These are phyloP conservation scores for Caradrina clavipalpis DNA, from an alignment of 2,888 invertebrate genomes.

Conservation along the genomic window DNA sequence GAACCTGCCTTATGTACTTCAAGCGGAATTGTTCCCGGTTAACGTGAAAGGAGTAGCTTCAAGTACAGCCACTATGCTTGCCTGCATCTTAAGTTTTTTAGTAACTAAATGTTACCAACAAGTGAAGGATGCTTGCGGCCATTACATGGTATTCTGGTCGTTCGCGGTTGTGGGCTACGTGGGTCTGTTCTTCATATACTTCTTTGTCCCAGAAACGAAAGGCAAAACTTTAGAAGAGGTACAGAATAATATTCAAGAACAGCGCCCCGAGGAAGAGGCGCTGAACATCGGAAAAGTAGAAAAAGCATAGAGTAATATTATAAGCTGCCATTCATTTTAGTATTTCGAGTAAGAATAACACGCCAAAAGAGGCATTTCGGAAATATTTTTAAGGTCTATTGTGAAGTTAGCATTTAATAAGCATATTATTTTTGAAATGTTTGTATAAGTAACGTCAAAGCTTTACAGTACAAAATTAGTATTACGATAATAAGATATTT, in stretches of 20 bases:
- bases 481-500: conserved; percentile 1
- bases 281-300: conserved; percentile 57
- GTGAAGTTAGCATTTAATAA: conserved; percentile 16
- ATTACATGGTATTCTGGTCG: conserved; percentile 91
- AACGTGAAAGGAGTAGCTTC: conserved; percentile 92
- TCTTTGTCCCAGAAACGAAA: conserved; percentile 92
- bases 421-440: conserved; percentile 25
- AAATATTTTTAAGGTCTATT: conserved; percentile 5
- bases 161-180: conserved; percentile 89
- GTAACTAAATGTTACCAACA: conserved; percentile 92
- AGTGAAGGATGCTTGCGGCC: conserved; percentile 89
- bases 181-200: conserved; percentile 90
- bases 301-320: conserved; percentile 27
- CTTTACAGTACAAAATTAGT: conserved; percentile 17
- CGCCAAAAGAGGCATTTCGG: conserved; percentile 16
- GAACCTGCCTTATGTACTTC: conserved; percentile 91
- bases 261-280: conserved; percentile 71
- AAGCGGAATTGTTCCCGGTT: conserved; percentile 92
- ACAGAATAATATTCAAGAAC: conserved; percentile 88
- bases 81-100: conserved; percentile 90
- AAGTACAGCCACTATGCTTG: conserved; percentile 90
- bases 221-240: conserved; percentile 92
- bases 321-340: background rate
- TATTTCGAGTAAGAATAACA: conserved; percentile 27
- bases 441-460: conserved; percentile 21